Conservation (phyloP, 1,140 invertebrate genomes). For the Trichoplusia ni region DNA sequence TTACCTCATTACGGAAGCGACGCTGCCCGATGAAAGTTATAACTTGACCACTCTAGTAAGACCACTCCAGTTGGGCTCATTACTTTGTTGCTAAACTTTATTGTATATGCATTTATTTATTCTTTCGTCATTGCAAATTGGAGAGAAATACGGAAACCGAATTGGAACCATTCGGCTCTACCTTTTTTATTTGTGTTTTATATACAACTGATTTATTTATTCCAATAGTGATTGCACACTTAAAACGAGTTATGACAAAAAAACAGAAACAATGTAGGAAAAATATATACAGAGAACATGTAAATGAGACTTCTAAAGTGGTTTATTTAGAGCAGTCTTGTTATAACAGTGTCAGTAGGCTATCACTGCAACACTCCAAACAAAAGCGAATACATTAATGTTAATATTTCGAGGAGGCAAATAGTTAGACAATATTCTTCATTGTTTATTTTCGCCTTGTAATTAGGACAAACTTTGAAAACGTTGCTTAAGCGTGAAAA, state of each 20-base stretch:
- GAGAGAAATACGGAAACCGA: too few relatives aligned
- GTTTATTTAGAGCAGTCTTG: constrained; percentile 28
- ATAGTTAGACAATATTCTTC: not conserved
- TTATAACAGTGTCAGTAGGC: constrained; percentile 40
- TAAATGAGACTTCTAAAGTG: not conserved
- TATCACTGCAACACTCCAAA: constrained; percentile 47
- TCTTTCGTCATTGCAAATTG: too few relatives aligned
- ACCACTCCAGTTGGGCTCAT: too few relatives aligned
- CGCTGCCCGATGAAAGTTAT: constrained; percentile 32
- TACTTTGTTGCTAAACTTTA: too few relatives aligned
- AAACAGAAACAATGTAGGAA: not conserved
- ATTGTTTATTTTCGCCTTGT: constrained; percentile 9
- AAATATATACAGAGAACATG: not conserved
- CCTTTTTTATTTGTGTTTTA: too few relatives aligned
- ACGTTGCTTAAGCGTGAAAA: not conserved
- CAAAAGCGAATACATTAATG: constrained; percentile 43
- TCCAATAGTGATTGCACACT: too few relatives aligned
- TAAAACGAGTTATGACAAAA: too few relatives aligned
- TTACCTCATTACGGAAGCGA: constrained; percentile 46
- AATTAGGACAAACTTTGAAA: not conserved
- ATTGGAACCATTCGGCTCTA: too few relatives aligned
- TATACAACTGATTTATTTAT: too few relatives aligned
- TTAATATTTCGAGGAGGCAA: constrained; percentile 32
- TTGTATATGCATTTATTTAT: too few relatives aligned
- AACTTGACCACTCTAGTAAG: constrained; percentile 30